phyloP scores from a whole-genome alignment of 2,113 vertebrate genomes.

The Budorcas taxicolor region DNA sequence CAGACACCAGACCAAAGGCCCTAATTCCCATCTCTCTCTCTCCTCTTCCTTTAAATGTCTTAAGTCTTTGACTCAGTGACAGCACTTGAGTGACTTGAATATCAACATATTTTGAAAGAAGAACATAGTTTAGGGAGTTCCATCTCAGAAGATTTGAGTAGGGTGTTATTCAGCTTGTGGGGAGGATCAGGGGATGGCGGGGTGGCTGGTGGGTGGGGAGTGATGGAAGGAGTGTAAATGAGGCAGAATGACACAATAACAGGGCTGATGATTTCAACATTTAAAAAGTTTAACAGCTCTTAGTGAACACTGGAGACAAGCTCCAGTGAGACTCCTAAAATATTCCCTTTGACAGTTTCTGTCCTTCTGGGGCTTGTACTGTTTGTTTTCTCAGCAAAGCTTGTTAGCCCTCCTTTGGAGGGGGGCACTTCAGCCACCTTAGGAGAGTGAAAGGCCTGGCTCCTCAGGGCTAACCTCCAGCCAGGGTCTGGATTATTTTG shows the following conservation, averaged over 20 bases:
- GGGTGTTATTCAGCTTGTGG: neutral
- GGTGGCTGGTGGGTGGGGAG: neutral
- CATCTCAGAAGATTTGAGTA: neutral
- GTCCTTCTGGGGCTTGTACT: neutral
- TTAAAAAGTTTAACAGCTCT: neutral
- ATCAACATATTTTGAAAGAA: conserved; percentile 28
- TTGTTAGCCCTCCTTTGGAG: neutral
- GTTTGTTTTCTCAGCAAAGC: conserved; percentile 36
- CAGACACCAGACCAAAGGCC: neutral
- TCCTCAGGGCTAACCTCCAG: neutral
- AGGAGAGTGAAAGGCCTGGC: neutral
- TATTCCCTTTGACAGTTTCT: neutral
- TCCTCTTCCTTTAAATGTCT: neutral
- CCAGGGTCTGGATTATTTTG: neutral
- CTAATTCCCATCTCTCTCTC: neutral
- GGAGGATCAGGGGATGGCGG: accelerated
- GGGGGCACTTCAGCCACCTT: neutral
- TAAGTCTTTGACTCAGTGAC: neutral
- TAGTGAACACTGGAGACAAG: neutral
- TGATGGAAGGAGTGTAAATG: neutral
- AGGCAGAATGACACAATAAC: neutral
- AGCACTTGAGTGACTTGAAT: neutral
- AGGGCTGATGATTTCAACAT: neutral
- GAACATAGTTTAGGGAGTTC: neutral
- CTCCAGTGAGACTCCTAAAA: neutral